Percentiles rank a stretch among this genome's conserved stretches.
Conservation (phyloP, 2,888 invertebrate genomes). For the Entomobrya multifasciata region DNA sequence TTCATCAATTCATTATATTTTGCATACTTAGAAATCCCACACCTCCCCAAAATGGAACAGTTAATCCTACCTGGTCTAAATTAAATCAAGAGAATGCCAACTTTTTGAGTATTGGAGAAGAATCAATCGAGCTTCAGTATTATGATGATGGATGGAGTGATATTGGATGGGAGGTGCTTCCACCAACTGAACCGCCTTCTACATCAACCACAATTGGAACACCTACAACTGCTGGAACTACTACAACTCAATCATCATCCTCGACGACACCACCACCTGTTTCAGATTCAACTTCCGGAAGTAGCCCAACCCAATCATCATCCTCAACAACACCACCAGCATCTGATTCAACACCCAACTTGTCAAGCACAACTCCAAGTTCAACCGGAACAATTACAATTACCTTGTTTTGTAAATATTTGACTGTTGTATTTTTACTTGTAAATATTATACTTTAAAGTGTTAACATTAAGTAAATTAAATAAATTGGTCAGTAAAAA, state of each 20-base stretch:
- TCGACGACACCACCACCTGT: neutral
- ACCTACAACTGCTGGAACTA: neutral
- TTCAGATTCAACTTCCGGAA: too few species aligned
- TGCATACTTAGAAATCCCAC: slow-evolving; percentile 66
- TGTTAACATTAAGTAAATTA: too few species aligned
- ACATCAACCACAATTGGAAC: neutral
- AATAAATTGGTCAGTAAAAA: too few species aligned
- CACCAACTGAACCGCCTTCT: slow-evolving; percentile 35
- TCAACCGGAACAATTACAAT: too few species aligned
- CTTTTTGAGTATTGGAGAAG: slow-evolving; percentile 48
- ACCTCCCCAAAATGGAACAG: neutral
- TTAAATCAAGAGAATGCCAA: neutral
- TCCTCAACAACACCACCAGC: neutral
- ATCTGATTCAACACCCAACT: neutral
- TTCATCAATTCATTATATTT: too few species aligned
- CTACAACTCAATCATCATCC: neutral
- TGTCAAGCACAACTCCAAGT: too few species aligned
- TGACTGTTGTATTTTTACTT: neutral
- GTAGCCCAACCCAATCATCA: too few species aligned
- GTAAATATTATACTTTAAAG: too few species aligned
- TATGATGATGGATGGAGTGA: slow-evolving; percentile 60
- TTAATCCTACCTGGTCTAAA: slow-evolving; percentile 23
- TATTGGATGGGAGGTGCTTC: slow-evolving; percentile 42
- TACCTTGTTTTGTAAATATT: neutral
- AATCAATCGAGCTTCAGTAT: slow-evolving; percentile 5